These are phyloP conservation scores for Amblyjoppa fuscipennis DNA, from an alignment of 2,888 invertebrate genomes.

Conservation along the genomic window DNA sequence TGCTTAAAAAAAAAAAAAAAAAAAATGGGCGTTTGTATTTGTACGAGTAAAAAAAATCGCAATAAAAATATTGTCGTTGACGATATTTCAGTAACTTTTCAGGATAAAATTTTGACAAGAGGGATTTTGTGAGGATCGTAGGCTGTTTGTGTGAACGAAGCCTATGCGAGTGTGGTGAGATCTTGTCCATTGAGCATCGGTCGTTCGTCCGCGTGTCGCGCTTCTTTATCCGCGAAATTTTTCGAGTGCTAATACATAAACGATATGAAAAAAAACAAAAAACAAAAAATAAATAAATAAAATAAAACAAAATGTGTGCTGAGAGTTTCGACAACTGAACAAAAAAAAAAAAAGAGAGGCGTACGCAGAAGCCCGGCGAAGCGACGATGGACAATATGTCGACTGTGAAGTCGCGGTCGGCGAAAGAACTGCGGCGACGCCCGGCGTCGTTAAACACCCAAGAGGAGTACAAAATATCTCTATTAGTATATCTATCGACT, in stretches of 20 bases:
- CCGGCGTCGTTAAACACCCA: slow-evolving; percentile 77
- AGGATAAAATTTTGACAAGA: neutral
- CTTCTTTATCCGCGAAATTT: slow-evolving; percentile 43
- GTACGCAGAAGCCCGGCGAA: slow-evolving; percentile 71
- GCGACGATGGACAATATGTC: slow-evolving; percentile 82
- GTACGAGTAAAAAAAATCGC: neutral
- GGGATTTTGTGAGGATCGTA: neutral
- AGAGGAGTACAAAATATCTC: slow-evolving; percentile 67
- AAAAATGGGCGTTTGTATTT: neutral
- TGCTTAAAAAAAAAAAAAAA: no score
- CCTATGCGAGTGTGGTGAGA: slow-evolving; percentile 68
- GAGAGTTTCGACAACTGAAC: slow-evolving; percentile 45
- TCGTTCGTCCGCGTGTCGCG: slow-evolving; percentile 27
- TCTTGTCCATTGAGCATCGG: slow-evolving; percentile 74
- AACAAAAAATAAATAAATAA: neutral
- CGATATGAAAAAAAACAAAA: slow-evolving; percentile 11
- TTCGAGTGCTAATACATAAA: slow-evolving; percentile 41
- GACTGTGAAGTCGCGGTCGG: slow-evolving; percentile 84
- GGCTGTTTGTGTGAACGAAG: slow-evolving; percentile 54
- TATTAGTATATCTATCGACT: slow-evolving; percentile 58
- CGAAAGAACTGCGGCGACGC: slow-evolving; percentile 85
- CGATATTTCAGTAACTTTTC: neutral
- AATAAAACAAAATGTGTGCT: slow-evolving; percentile 58
- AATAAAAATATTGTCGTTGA: neutral
- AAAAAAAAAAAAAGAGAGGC: slow-evolving; percentile 59